Conservation (phyloP, 2,113 vertebrate genomes). For the Rhinoderma darwinii region DNA sequence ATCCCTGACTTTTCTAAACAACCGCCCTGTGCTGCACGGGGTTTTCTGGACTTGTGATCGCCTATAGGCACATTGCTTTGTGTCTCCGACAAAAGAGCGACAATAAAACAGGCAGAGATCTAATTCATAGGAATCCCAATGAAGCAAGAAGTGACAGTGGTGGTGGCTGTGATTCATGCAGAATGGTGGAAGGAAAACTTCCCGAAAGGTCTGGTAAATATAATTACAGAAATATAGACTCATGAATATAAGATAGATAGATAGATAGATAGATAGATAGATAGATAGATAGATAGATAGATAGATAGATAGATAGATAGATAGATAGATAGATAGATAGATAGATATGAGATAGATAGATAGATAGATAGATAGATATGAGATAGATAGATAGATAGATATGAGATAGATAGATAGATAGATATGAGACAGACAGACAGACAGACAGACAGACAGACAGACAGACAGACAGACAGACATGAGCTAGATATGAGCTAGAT, state of each 20-base stretch:
- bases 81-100: conserved; percentile 11
- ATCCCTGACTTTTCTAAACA: not conserved
- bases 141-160: not conserved
- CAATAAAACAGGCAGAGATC: conserved; percentile 24
- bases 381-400: no score
- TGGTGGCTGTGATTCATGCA: conserved; percentile 13
- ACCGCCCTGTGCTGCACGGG: not conserved
- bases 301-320: conserved; percentile 12
- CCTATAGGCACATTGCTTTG: not conserved
- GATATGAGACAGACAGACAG: no score
- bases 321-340: not conserved
- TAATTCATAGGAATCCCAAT: conserved; percentile 31
- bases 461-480: no score
- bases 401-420: no score
- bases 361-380: not conserved
- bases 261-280: not conserved
- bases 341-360: not conserved
- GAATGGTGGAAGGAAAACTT: not conserved
- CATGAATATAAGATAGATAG: not conserved
- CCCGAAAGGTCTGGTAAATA: conserved; percentile 14
- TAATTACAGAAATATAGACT: no score
- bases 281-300: not conserved
- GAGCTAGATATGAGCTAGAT: no score
- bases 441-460: no score
- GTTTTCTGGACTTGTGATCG: conserved; percentile 38